Conservation (phyloP, 2,113 vertebrate genomes). For the Ochotona princeps region DNA sequence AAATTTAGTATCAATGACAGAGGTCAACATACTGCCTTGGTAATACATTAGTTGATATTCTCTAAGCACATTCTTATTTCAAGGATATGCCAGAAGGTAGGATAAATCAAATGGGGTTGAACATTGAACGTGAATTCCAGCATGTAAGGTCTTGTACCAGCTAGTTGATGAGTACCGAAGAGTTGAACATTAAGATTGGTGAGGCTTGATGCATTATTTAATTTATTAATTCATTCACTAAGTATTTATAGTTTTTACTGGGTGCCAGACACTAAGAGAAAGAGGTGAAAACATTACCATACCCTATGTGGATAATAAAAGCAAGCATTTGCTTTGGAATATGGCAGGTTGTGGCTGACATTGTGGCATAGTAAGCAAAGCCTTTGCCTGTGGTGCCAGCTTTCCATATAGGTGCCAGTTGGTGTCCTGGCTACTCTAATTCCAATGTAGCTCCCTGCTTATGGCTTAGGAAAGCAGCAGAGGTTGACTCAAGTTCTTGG, state of each 20-base stretch:
- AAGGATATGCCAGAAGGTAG: not conserved
- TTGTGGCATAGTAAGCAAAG: too few species aligned
- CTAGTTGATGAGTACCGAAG: conserved; percentile 36
- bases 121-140: not conserved
- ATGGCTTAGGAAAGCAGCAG: too few species aligned
- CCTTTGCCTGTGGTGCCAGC: too few species aligned
- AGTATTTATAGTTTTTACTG: conserved; percentile 21
- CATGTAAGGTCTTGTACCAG: not conserved
- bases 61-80: conserved; percentile 6
- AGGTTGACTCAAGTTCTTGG: too few species aligned
- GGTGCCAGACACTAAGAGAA: not conserved
- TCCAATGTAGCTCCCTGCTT: too few species aligned
- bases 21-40: not conserved
- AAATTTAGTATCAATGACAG: not conserved
- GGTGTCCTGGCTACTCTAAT: too few species aligned
- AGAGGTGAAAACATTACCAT: not conserved
- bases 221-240: conserved; percentile 29
- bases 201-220: not conserved
- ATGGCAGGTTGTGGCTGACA: not conserved
- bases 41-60: conserved; percentile 12
- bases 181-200: conserved; percentile 8
- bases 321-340: conserved; percentile 18
- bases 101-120: not conserved
- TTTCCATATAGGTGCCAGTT: too few species aligned
- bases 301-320: not conserved